phyloP scores from a whole-genome alignment of 2,113 vertebrate species.

The Cepphus grylle region DNA sequence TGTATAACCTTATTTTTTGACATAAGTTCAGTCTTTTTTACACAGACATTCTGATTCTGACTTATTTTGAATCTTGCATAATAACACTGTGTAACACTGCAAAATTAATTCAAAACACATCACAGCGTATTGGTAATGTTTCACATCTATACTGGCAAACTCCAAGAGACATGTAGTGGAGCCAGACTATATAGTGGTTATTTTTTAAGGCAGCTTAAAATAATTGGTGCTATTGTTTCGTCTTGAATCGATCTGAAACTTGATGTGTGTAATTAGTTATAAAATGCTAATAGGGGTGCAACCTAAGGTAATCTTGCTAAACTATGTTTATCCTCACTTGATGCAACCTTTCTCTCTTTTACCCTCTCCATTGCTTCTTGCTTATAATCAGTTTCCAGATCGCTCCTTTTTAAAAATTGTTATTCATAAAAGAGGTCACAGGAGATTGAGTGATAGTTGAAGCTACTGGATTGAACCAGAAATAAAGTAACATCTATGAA shows the following conservation, averaged over 20 bases:
- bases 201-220: background rate
- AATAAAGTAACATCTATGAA: background rate
- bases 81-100: background rate
- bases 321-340: background rate
- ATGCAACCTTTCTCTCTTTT: background rate
- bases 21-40: background rate
- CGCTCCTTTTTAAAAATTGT: background rate
- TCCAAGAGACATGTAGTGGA: background rate
- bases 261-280: background rate
- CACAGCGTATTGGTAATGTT: background rate
- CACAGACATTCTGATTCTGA: background rate
- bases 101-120: background rate
- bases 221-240: background rate
- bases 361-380: background rate
- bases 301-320: background rate
- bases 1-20: background rate
- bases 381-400: background rate
- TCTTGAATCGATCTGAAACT: background rate
- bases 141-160: background rate
- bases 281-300: background rate
- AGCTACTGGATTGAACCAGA: background rate
- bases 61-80: background rate
- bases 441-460: background rate
- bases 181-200: background rate
- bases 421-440: background rate